Conservation (phyloP, 2,888 invertebrate species). For the Lumbricus terrestris region DNA sequence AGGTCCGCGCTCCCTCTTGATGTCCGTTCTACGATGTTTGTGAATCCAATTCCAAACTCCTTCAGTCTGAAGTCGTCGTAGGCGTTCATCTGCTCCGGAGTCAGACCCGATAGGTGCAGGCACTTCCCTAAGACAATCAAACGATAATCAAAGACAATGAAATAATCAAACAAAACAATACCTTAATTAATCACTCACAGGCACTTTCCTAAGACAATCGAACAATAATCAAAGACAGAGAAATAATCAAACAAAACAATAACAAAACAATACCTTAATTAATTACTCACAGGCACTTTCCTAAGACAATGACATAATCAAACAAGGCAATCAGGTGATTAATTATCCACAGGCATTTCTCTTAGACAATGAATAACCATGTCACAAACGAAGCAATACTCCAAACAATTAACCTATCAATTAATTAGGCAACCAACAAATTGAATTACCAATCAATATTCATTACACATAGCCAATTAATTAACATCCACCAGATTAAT, state of each 20-base stretch:
- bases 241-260: constrained; percentile 27
- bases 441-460: neutral
- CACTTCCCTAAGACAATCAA: constrained; percentile 82
- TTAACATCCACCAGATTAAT: no score
- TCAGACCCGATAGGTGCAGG: constrained; percentile 87
- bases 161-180: constrained; percentile 24
- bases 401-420: constrained; percentile 64
- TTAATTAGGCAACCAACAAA: constrained; percentile 61
- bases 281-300: constrained; percentile 76
- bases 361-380: constrained; percentile 55
- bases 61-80: constrained; percentile 91
- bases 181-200: constrained; percentile 58
- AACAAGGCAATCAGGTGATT: neutral
- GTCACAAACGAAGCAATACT: neutral
- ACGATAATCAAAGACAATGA: no score
- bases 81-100: constrained; percentile 90
- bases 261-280: neutral
- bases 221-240: no score
- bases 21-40: constrained; percentile 93
- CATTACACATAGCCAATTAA: neutral
- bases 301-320: constrained; percentile 55
- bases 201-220: constrained; percentile 81
- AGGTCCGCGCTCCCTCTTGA: constrained; percentile 94
- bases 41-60: constrained; percentile 93
- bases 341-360: constrained; percentile 77